Conservation (phyloP, 2,888 invertebrate species). For the Cheilosia grossa region DNA sequence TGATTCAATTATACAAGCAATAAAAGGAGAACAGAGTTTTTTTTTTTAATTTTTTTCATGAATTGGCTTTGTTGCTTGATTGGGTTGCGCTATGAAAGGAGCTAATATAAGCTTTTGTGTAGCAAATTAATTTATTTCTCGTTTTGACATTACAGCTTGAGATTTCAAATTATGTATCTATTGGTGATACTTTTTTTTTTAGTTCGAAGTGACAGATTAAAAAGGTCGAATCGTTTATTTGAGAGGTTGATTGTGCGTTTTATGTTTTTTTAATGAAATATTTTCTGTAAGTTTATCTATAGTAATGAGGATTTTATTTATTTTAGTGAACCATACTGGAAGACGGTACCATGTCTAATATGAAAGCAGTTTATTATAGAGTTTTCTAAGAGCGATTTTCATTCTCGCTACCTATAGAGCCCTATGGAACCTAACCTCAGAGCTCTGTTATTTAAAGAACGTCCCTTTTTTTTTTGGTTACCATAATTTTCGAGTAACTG, state of each 20-base stretch:
- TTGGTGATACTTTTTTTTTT: neutral
- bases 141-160: constrained; percentile 37
- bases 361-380: neutral
- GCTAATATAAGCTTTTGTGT: constrained; percentile 9
- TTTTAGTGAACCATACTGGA: neutral
- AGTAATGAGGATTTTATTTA: too few relatives aligned
- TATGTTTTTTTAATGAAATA: neutral
- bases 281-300: neutral
- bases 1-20: constrained; percentile 10
- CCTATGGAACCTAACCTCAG: too few relatives aligned
- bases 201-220: constrained; percentile 5
- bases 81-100: constrained; percentile 28
- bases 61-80: constrained; percentile 15
- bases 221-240: constrained; percentile 13
- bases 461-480: too few relatives aligned
- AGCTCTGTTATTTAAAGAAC: too few relatives aligned
- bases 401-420: too few relatives aligned
- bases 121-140: constrained; percentile 42
- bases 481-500: too few relatives aligned
- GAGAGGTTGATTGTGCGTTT: neutral
- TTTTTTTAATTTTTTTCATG: neutral
- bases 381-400: too few relatives aligned
- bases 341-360: neutral
- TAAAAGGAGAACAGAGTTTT: neutral
- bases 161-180: constrained; percentile 25